These are phyloP conservation scores for Bombyx mandarina DNA, from an alignment of 1,140 invertebrate genomes.

Conservation along the genomic window DNA sequence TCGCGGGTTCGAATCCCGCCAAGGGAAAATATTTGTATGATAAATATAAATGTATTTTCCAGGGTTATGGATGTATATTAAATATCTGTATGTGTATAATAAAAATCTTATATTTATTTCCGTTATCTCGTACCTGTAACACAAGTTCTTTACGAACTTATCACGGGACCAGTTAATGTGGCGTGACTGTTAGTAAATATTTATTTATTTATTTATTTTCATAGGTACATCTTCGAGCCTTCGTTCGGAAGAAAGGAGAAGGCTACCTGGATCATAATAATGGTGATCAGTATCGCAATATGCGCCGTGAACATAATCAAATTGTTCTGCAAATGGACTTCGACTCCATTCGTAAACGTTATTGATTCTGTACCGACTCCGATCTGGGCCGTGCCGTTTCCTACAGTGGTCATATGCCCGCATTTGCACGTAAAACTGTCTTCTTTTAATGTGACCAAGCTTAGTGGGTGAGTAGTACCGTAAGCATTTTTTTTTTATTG, in stretches of 20 bases:
- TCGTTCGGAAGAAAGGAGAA: conserved; percentile 46
- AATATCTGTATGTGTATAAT: too few relatives aligned
- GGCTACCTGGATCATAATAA: conserved; percentile 45
- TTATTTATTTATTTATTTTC: too few relatives aligned
- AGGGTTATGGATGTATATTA: too few relatives aligned
- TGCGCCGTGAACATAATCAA: conserved; percentile 51
- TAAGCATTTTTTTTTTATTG: too few relatives aligned
- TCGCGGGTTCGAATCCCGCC: too few relatives aligned
- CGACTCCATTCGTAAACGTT: conserved; percentile 57
- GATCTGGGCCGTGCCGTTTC: conserved; percentile 64
- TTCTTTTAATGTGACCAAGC: conserved; percentile 31
- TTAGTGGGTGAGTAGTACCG: conserved; percentile 32
- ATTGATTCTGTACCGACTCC: conserved; percentile 59
- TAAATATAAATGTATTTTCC: too few relatives aligned
- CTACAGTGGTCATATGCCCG: conserved; percentile 57
- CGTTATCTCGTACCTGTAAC: too few relatives aligned
- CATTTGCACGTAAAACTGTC: conserved; percentile 55
- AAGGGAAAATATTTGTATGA: too few relatives aligned
- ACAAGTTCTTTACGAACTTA: too few relatives aligned
- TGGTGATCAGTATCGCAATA: conserved; percentile 45
- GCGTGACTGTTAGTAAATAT: too few relatives aligned
- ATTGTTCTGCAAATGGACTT: conserved; percentile 48
- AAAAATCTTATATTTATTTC: too few relatives aligned
- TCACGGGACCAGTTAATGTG: too few relatives aligned
- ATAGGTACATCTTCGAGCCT: conserved; percentile 59